Conservation (phyloP, 1,140 invertebrate genomes). For the Achatina immaculata region DNA sequence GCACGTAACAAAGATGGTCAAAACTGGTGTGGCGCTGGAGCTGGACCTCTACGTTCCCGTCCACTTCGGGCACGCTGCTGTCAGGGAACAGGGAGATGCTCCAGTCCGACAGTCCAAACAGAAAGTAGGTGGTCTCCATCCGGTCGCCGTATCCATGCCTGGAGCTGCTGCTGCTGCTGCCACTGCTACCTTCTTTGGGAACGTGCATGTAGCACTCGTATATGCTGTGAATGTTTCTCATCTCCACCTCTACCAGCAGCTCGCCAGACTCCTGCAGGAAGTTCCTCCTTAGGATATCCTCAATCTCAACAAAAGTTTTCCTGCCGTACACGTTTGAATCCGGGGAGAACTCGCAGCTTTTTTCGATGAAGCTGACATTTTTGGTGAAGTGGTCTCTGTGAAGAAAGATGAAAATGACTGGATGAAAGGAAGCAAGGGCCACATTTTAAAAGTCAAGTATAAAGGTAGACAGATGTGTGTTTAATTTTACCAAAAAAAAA, state of each 20-base stretch:
- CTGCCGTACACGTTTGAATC: conserved; percentile 84
- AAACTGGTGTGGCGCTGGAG: conserved; percentile 85
- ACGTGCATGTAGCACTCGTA: conserved; percentile 77
- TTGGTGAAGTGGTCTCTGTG: conserved; percentile 73
- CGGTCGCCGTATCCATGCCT: conserved; percentile 68
- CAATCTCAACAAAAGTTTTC: conserved; percentile 83
- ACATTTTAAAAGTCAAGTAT: background rate
- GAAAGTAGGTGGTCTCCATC: conserved; percentile 81
- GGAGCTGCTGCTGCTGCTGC: conserved; percentile 34
- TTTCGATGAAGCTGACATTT: conserved; percentile 86
- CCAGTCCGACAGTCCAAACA: conserved; percentile 88
- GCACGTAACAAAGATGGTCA: conserved; percentile 83
- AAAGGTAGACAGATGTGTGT: background rate
- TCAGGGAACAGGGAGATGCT: conserved; percentile 81
- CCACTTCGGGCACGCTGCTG: conserved; percentile 67
- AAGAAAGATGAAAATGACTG: background rate
- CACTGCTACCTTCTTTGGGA: conserved; percentile 50
- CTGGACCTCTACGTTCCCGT: conserved; percentile 73
- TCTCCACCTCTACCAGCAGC: conserved; percentile 85
- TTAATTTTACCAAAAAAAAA: background rate
- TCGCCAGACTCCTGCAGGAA: conserved; percentile 88
- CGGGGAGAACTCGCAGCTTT: conserved; percentile 80
- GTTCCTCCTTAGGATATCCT: conserved; percentile 81
- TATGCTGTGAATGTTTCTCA: conserved; percentile 83
- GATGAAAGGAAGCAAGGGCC: background rate